phyloP scores from a whole-genome alignment of 2,797 vertebrate genomes.

The Nasua narica region DNA sequence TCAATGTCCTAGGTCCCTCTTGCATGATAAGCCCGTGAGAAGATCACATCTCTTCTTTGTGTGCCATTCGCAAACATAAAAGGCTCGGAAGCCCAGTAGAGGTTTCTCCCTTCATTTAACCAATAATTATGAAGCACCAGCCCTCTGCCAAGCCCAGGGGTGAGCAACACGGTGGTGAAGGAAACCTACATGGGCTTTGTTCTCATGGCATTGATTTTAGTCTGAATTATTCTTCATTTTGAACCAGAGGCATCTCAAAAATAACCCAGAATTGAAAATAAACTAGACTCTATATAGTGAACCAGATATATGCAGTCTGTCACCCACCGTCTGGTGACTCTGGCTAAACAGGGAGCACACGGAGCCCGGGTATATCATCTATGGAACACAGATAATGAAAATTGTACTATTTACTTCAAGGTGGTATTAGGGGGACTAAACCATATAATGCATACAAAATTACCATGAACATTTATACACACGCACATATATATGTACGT shows the following conservation, averaged over 20 bases:
- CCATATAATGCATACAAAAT: not conserved
- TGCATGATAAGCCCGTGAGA: not conserved
- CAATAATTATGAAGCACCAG: not conserved
- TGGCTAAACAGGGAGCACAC: not conserved
- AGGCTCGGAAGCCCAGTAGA: not conserved
- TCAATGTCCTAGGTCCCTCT: rapidly evolving
- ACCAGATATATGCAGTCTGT: not conserved
- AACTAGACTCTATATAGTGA: not conserved
- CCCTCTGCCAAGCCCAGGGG: not conserved
- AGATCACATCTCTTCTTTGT: not conserved
- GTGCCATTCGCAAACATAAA: not conserved
- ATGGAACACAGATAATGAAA: not conserved
- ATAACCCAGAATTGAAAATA: not conserved
- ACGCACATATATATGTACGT: rapidly evolving
- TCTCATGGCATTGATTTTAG: not conserved
- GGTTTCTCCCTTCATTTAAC: not conserved
- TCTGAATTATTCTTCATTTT: not conserved
- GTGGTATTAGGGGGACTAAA: not conserved
- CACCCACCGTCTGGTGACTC: not conserved
- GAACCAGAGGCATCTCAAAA: not conserved
- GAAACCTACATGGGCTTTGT: not conserved
- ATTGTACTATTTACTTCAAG: not conserved
- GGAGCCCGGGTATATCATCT: not conserved
- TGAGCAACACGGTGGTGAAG: not conserved
- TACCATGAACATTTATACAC: not conserved